phyloP scores from a whole-genome alignment of 1,140 invertebrate genomes.

The Papilio polytes region DNA sequence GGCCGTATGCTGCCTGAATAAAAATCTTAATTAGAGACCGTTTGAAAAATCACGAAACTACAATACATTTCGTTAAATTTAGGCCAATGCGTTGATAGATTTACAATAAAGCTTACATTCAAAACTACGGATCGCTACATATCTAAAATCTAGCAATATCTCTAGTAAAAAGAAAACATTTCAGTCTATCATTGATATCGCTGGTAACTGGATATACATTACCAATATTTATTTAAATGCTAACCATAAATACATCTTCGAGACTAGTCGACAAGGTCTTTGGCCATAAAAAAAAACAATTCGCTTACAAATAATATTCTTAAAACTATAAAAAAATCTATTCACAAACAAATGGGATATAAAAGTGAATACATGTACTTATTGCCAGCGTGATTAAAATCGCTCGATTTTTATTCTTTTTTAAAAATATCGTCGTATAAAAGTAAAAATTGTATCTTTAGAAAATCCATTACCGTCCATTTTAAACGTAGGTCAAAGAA shows the following conservation, averaged over 20 bases:
- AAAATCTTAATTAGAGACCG: background rate
- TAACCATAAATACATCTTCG: constrained; percentile 67
- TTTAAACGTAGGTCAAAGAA: constrained; percentile 31
- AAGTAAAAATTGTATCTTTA: constrained; percentile 48
- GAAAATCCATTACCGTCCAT: constrained; percentile 43
- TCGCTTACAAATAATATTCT: constrained; percentile 17
- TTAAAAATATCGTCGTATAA: constrained; percentile 50
- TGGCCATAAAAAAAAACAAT: constrained; percentile 62
- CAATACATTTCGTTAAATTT: background rate
- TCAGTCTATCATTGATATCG: constrained; percentile 72
- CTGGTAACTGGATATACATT: constrained; percentile 63
- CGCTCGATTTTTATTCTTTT: constrained; percentile 16
- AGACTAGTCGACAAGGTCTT: constrained; percentile 78
- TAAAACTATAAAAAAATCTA: constrained; percentile 37
- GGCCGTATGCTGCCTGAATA: background rate
- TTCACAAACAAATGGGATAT: constrained; percentile 27
- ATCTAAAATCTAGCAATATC: constrained; percentile 51
- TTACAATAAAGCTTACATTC: constrained; percentile 37
- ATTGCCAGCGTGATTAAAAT: constrained; percentile 41
- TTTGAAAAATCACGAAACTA: constrained; percentile 12
- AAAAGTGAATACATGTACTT: constrained; percentile 47
- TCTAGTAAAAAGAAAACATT: constrained; percentile 59
- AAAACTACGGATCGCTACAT: constrained; percentile 47
- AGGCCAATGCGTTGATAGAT: constrained; percentile 31
- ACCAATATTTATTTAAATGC: constrained; percentile 66